These are phyloP conservation scores for Podotricha telesiphe DNA, from an alignment of 2,888 invertebrate species.

Conservation along the genomic window DNA sequence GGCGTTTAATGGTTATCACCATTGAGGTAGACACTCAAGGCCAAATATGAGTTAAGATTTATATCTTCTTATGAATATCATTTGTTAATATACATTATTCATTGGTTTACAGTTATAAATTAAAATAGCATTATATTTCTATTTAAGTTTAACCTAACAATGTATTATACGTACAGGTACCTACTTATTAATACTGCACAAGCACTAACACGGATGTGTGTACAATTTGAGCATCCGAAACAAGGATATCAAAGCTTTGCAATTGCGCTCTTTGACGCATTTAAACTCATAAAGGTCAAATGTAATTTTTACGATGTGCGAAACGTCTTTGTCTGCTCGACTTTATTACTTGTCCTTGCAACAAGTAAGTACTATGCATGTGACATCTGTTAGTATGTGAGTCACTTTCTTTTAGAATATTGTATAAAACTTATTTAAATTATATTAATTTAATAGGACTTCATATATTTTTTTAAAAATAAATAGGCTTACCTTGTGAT, in stretches of 20 bases:
- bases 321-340: conserved; percentile 43
- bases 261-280: conserved; percentile 60
- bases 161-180: too few species aligned
- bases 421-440: not conserved
- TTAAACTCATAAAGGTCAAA: conserved; percentile 47
- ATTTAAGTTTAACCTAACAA: too few species aligned
- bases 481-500: too few species aligned
- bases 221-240: conserved; percentile 57
- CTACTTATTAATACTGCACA: not conserved
- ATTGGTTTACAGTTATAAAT: too few species aligned
- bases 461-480: too few species aligned
- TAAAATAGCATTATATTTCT: too few species aligned
- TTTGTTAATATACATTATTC: too few species aligned
- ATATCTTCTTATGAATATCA: too few species aligned
- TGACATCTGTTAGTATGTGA: conserved; percentile 14
- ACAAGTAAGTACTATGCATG: conserved; percentile 7
- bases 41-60: too few species aligned
- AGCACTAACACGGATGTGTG: not conserved
- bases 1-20: too few species aligned
- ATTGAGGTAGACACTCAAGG: too few species aligned
- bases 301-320: conserved; percentile 46
- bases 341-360: conserved; percentile 39
- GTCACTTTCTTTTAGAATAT: not conserved
- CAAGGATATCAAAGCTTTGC: conserved; percentile 68
- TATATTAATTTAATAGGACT: too few species aligned